Conservation (phyloP, 2,113 vertebrate species). For the Cyprinodon brontotheroides region DNA sequence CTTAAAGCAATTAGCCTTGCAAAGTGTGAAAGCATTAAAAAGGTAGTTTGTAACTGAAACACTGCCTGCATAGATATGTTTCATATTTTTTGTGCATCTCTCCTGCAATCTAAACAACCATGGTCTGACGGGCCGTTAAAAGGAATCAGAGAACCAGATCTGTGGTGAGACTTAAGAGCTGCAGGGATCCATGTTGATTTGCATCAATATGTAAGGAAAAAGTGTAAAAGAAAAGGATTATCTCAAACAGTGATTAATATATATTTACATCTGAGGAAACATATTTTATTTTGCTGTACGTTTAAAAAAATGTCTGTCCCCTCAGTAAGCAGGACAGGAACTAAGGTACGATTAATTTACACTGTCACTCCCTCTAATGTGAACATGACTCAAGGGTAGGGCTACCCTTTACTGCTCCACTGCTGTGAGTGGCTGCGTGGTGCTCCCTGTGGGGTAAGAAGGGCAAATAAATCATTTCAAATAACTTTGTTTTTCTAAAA, state of each 20-base stretch:
- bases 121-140: no score
- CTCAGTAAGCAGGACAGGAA: slow-evolving; percentile 16
- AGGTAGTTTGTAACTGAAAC: no score
- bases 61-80: no score
- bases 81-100: no score
- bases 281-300: neutral
- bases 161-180: no score
- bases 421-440: slow-evolving; percentile 32
- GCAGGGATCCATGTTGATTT: no score
- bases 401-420: slow-evolving; percentile 45
- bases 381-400: slow-evolving; percentile 47
- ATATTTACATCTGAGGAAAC: neutral
- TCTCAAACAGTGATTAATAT: neutral
- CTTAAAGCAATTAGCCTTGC: no score
- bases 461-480: neutral
- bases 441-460: slow-evolving; percentile 13
- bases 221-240: neutral
- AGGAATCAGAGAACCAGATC: no score
- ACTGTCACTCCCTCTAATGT: slow-evolving; percentile 48
- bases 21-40: no score
- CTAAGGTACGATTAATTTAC: slow-evolving; percentile 34
- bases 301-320: slow-evolving; percentile 26
- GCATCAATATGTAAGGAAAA: no score
- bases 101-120: no score
- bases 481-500: neutral